A percentile compares a stretch with the other conserved stretches of the same genome.
These are phyloP conservation scores for Fragum sueziense DNA, from an alignment of 2,888 invertebrate species.

Conservation along the genomic window DNA sequence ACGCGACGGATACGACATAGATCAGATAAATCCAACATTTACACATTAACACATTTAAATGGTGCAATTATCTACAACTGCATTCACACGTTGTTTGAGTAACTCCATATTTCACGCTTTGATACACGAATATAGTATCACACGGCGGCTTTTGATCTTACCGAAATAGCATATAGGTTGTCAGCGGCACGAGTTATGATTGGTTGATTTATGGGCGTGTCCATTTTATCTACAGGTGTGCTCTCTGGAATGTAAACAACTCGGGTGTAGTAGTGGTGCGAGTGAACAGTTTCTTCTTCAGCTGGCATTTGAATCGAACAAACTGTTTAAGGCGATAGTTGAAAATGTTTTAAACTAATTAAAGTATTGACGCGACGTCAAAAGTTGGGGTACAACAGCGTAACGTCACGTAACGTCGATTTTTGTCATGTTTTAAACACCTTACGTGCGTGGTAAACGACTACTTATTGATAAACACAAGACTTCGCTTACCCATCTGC, in stretches of 20 bases:
- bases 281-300: conserved; percentile 21
- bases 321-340: too few relatives aligned
- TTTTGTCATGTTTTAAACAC: too few relatives aligned
- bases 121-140: conserved; percentile 15
- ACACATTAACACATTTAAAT: neutral
- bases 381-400: too few relatives aligned
- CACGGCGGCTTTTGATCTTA: conserved; percentile 33
- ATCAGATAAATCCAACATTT: conserved; percentile 19
- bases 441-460: too few relatives aligned
- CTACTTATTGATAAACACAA: too few relatives aligned
- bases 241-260: conserved; percentile 44
- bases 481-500: too few relatives aligned
- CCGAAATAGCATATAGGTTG: conserved; percentile 44
- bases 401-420: too few relatives aligned
- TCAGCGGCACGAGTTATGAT: conserved; percentile 37
- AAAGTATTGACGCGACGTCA: too few relatives aligned
- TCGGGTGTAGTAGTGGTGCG: neutral
- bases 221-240: conserved; percentile 34
- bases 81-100: conserved; percentile 37
- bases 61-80: conserved; percentile 19
- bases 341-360: too few relatives aligned
- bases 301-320: neutral
- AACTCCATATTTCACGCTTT: conserved; percentile 52
- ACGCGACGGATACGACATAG: conserved; percentile 46
- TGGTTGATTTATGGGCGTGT: conserved; percentile 46